Conservation (phyloP, 2,888 invertebrate species). For the Toxonevra muliebris region DNA sequence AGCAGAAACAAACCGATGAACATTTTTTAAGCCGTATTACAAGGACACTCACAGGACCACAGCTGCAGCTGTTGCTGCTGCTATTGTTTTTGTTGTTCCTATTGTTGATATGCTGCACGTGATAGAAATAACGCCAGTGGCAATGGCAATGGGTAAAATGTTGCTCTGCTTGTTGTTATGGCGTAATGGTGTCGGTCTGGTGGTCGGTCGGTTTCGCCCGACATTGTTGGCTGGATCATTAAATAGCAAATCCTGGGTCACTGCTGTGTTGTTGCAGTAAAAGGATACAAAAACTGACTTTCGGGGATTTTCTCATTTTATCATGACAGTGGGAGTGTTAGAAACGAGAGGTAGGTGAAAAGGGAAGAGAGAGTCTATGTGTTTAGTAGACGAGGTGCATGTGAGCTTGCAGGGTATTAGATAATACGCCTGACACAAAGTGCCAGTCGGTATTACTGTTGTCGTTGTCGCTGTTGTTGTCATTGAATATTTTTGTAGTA, state of each 20-base stretch:
- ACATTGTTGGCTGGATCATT: background rate
- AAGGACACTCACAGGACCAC: slow-evolving; percentile 27
- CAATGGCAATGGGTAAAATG: no score
- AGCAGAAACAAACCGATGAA: slow-evolving; percentile 4
- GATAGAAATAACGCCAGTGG: no score
- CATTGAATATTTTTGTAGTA: background rate
- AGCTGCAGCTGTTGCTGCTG: background rate
- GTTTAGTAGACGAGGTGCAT: no score
- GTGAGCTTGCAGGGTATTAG: slow-evolving; percentile 12
- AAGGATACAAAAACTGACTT: slow-evolving; percentile 23
- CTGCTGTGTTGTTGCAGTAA: slow-evolving; percentile 20
- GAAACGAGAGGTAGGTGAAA: no score
- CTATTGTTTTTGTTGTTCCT: no score
- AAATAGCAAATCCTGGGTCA: slow-evolving; percentile 23
- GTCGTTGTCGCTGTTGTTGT: background rate
- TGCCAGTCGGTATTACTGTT: slow-evolving; percentile 9
- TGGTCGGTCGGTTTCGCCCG: no score
- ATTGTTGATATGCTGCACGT: no score
- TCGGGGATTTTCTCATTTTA: slow-evolving; percentile 15
- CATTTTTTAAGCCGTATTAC: slow-evolving; percentile 25
- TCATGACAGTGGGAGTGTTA: no score
- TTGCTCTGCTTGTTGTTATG: no score
- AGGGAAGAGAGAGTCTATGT: no score
- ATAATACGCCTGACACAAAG: slow-evolving; percentile 4
- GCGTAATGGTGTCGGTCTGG: no score